Conservation (phyloP, 2,113 vertebrate genomes). For the Polypterus bichir region DNA sequence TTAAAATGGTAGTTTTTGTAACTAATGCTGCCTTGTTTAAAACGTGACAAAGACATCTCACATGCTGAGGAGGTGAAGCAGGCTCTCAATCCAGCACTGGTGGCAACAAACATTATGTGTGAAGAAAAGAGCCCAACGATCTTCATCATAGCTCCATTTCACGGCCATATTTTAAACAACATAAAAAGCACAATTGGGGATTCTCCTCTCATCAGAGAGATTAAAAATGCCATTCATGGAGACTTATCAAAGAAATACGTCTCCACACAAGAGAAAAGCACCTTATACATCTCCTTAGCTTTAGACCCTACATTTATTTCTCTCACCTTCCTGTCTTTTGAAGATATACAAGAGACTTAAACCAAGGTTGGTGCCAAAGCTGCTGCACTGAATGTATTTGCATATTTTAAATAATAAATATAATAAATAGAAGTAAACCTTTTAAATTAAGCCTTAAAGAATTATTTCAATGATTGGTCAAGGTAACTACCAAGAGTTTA, state of each 20-base stretch:
- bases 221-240: constrained; percentile 3
- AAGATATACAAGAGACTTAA: constrained; percentile 4
- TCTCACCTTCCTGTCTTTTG: constrained; percentile 1
- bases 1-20: background rate
- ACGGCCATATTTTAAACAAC: constrained; percentile 5
- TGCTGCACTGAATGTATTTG: constrained; percentile 3
- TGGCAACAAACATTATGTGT: constrained; percentile 9
- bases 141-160: constrained; percentile 5
- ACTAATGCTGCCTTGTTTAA: background rate
- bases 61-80: constrained; percentile 3
- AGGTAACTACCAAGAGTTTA: too few species aligned
- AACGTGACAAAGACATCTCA: constrained; percentile 5
- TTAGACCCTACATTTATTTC: constrained; percentile 9
- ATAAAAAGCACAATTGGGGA: constrained; percentile 3
- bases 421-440: too few species aligned
- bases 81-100: constrained; percentile 2
- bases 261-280: constrained; percentile 4
- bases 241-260: constrained; percentile 2
- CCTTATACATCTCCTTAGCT: constrained; percentile 1
- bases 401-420: too few species aligned
- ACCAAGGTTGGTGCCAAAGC: constrained; percentile 4
- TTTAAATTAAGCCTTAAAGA: too few species aligned
- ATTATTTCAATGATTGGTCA: too few species aligned
- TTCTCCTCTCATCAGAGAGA: constrained; percentile 5
- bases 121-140: constrained; percentile 5